Evolutionary conservation across 35 echinoderm and acorn worm species (phyloP).

Genomic region (Anneissia japonica): DNA sequence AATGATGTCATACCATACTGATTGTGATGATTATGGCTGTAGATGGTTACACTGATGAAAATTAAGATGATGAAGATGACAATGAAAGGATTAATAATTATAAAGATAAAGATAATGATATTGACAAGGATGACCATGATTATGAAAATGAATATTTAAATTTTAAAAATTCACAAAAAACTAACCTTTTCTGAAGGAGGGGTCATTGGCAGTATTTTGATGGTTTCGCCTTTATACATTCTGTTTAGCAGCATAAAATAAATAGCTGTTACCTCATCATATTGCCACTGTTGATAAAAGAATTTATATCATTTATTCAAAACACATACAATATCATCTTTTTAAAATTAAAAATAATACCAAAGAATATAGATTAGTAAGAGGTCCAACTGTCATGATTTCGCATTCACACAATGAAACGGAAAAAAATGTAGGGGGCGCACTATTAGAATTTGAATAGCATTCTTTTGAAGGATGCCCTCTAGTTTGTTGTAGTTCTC

Average conservation of each 20-base stretch:
- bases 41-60: too few species aligned
- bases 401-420: too few species aligned
- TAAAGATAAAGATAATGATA: background rate
- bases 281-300: slow-evolving; percentile 70
- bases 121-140: too few species aligned
- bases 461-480: too few species aligned
- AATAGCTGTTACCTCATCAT: slow-evolving; percentile 75
- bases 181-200: slow-evolving; percentile 88
- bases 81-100: background rate
- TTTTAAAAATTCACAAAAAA: background rate
- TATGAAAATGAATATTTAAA: background rate
- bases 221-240: slow-evolving; percentile 58
- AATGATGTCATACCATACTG: too few species aligned
- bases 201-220: slow-evolving; percentile 49
- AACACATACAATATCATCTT: background rate
- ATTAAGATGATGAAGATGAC: background rate
- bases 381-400: too few species aligned
- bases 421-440: too few species aligned
- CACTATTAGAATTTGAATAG: too few species aligned
- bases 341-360: background rate
- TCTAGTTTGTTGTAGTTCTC: too few species aligned
- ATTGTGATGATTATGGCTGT: too few species aligned
- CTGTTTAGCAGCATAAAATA: slow-evolving; percentile 94
- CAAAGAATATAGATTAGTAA: background rate
- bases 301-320: too few species aligned